Conservation (phyloP, 2,888 invertebrate species). For the Andrena trimmerana region DNA sequence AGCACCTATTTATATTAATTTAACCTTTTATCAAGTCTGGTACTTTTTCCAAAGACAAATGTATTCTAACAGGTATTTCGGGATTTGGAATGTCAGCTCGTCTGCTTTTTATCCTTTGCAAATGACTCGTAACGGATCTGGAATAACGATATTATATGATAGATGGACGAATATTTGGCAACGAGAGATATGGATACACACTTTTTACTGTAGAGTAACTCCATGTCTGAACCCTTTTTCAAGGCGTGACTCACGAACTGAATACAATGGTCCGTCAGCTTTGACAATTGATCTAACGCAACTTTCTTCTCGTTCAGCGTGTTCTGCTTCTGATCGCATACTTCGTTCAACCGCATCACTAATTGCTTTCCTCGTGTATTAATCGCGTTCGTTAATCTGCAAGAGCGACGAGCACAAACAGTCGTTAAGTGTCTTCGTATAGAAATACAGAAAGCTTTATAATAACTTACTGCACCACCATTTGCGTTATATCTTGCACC, state of each 20-base stretch:
- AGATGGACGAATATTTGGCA: neutral
- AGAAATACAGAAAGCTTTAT: neutral
- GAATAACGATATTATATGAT: conserved; percentile 33
- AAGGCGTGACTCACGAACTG: conserved; percentile 93
- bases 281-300: conserved; percentile 92
- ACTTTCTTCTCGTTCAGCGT: conserved; percentile 94
- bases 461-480: conserved; percentile 91
- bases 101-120: conserved; percentile 93
- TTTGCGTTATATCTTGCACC: conserved; percentile 94
- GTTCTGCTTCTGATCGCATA: conserved; percentile 91
- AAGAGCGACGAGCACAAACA: conserved; percentile 43
- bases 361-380: conserved; percentile 94
- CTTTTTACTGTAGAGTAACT: conserved; percentile 93
- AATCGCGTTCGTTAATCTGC: conserved; percentile 92
- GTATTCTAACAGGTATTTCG: conserved; percentile 94
- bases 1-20: conserved; percentile 56
- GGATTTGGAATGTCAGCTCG: conserved; percentile 96
- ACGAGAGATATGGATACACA: conserved; percentile 81
- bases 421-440: too few relatives aligned
- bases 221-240: conserved; percentile 93
- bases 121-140: conserved; percentile 88
- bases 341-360: conserved; percentile 92
- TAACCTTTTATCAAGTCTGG: conserved; percentile 92
- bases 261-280: conserved; percentile 95
- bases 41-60: conserved; percentile 92